Base-by-base conservation (phyloP, 2,113 vertebrate genomes). In the Apteryx owenii region DNA sequence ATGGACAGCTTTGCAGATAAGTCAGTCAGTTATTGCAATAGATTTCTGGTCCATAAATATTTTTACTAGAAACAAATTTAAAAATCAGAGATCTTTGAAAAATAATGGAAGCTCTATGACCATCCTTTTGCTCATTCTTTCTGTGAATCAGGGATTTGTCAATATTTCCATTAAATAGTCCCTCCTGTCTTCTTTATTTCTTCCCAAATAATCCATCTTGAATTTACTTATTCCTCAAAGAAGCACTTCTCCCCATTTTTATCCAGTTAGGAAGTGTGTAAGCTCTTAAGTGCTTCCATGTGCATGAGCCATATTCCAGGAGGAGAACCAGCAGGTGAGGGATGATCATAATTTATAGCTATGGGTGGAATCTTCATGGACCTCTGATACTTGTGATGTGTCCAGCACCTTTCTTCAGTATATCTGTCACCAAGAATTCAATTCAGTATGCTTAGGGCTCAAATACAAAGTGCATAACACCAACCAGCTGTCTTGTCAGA, bases 321-420 rank as follows among this genome's bases (percentile, higher is more conserved):
- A 73, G 26, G 1, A 78, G 2, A 77, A 4, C 6, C 26, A 65
- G 5, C 17, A 78, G 44, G 20, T 77, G 10, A 78, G 25, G 9
- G 29, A 19, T 36, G 1, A 36, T 40, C 0, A 0, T 79, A 76
- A 50, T 12, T 69, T 72, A 28, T 0, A 73, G 53, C n/a, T 17
- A 42, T 40, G 3, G 21, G 10, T 8, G 1, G 13, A 53, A 26
- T 72, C 46, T 81, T 87, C 23, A 12, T 68, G 9, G 11, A 69
- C n/a, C 38, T 75, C 31, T 46, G 23, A 71, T 10, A 66, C 81
- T 3, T 65, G 26, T 54, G 48, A 19, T 77, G n/a, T 54, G 8
- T 53, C 33, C 53, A 56, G n/a, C 19, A 54, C 1, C 0, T 20
- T 40, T 54, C 50, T 75, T n/a, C 31, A 71, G 0, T n/a, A 29